Percentiles rank a stretch among this genome's conserved stretches.
Evolutionary conservation across 2,888 invertebrate species (phyloP).

Genomic region (Clepsis dumicolana): DNA sequence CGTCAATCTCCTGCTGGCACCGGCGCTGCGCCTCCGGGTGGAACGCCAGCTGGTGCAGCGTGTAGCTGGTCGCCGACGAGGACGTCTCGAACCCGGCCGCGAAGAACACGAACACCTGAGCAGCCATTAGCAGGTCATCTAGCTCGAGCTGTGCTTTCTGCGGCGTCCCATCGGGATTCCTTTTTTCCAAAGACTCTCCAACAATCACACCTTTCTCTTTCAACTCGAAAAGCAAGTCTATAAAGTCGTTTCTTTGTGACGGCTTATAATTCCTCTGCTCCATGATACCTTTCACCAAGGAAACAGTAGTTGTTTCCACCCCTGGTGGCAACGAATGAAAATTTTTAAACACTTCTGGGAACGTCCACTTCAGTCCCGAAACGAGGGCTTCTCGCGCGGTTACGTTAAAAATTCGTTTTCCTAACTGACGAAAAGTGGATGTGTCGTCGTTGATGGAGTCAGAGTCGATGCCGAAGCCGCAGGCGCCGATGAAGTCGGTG

Average conservation of each 20-base stretch:
- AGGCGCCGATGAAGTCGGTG: slow-evolving; percentile 68
- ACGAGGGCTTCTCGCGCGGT: background rate
- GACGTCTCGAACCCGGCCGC: slow-evolving; percentile 80
- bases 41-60: too few relatives aligned
- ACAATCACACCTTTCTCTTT: slow-evolving; percentile 61
- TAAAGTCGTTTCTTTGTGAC: slow-evolving; percentile 53
- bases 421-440: slow-evolving; percentile 56
- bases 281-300: slow-evolving; percentile 52
- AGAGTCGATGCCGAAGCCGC: slow-evolving; percentile 66
- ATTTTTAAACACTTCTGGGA: slow-evolving; percentile 28
- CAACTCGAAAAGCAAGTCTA: slow-evolving; percentile 51
- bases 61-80: slow-evolving; percentile 71
- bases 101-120: slow-evolving; percentile 71
- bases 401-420: slow-evolving; percentile 34
- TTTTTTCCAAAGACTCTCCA: slow-evolving; percentile 62
- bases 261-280: slow-evolving; percentile 64
- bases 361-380: slow-evolving; percentile 29
- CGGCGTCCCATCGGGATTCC: slow-evolving; percentile 60
- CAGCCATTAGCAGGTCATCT: slow-evolving; percentile 57
- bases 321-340: background rate
- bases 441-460: slow-evolving; percentile 62
- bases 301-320: slow-evolving; percentile 10
- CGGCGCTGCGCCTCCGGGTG: too few relatives aligned
- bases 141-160: slow-evolving; percentile 61
- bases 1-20: too few relatives aligned